Base-by-base conservation (phyloP, 2,888 invertebrate species). In the Alentia gelatinosa region DNA sequence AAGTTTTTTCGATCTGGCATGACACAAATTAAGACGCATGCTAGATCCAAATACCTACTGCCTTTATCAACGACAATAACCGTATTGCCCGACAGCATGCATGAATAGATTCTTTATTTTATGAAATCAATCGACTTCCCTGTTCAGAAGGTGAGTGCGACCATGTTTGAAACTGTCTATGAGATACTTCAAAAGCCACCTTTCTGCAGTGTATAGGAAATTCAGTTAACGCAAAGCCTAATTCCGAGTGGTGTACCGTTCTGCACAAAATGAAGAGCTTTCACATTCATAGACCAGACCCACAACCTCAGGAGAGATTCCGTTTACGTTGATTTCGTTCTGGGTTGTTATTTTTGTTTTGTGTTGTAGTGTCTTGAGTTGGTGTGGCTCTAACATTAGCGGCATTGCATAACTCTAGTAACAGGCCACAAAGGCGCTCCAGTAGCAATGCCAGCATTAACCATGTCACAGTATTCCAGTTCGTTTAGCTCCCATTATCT, bases 101-200 rank as follows among this genome's bases (percentile, higher is more conserved):
- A 79, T 79, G 79, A 79, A 37, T 79, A 79, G 79, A 79, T 79
- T 79, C 79, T 79, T 79, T 79, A 39, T 79, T 79, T 79, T 79
- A 39, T 26, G 79, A 79, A 74, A 79, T 79, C 79, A 35, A 79
- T 79, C 79, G 79, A 79, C 79, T 23, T n/a, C 35, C 79, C 79
- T 79, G 79, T 79, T 79, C 79, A 79, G 79, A 79, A 79, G 79
- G 79, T 79, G 79, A 79, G 79, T 79, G 79, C 79, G 15, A 79
- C 79, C 37, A n/a, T 35, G 35, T 75, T 75, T 75, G 9, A 75
- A 75, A 79, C n/a, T 79, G 37, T 74, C 74, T 19, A 74, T 47
- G 47, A 47, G 26, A 79, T 35, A 5, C n/a, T 37, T 79, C 39
- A 19, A 35, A 79, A 79, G 79, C 79, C 79, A 39, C 79, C 39